These are phyloP conservation scores for Dipodomys spectabilis DNA, from an alignment of 2,113 vertebrate species.

Conservation along the genomic window DNA sequence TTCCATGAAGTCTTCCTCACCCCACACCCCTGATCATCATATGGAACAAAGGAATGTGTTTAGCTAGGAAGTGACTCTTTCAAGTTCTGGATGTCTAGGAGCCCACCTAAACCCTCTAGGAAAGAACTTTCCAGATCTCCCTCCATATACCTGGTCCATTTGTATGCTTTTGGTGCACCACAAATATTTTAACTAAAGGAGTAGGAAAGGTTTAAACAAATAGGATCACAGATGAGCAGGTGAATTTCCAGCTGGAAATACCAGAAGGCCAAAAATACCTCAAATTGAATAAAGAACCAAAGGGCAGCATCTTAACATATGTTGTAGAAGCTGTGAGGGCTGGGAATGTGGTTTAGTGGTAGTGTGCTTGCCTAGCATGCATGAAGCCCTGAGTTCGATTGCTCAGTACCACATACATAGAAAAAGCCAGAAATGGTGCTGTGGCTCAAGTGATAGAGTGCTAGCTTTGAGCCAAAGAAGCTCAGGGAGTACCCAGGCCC, in stretches of 20 bases:
- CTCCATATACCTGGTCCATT: not conserved
- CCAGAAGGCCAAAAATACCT: not conserved
- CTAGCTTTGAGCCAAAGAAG: no score
- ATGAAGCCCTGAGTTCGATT: no score
- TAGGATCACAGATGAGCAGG: not conserved
- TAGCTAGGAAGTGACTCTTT: constrained; percentile 12
- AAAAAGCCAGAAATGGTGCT: no score
- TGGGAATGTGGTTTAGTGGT: no score
- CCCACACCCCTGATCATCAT: not conserved
- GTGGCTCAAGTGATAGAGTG: no score
- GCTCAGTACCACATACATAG: no score
- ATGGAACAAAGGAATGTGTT: not conserved
- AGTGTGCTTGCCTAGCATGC: no score
- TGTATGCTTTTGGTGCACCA: not conserved
- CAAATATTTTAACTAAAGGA: not conserved
- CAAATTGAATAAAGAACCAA: not conserved
- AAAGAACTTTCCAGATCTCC: not conserved
- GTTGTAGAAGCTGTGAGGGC: not conserved
- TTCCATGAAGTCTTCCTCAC: not conserved
- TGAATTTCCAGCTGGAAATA: constrained; percentile 22
- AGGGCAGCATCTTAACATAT: not conserved
- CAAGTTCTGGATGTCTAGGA: not conserved
- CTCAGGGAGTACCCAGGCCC: no score
- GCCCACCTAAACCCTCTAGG: constrained; percentile 15
- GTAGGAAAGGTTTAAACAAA: not conserved